Percentiles rank a stretch among this genome's conserved stretches.
These are phyloP conservation scores for Apoderus coryli DNA, from an alignment of 2,888 invertebrate genomes.

Conservation along the genomic window DNA sequence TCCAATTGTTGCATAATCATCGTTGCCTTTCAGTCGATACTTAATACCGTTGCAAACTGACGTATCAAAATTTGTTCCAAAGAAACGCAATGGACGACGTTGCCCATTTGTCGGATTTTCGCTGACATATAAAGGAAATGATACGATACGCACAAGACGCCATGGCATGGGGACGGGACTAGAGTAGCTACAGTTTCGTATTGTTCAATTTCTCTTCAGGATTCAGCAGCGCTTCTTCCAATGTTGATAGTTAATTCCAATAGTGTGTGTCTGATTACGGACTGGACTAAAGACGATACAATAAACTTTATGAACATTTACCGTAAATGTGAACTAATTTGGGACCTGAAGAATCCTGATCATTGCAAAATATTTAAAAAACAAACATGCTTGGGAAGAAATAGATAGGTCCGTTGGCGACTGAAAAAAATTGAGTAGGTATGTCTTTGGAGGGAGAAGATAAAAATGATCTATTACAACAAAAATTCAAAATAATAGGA, in stretches of 20 bases:
- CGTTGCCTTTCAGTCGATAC: constrained; percentile 2
- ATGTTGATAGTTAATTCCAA: background rate
- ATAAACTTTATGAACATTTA: constrained; percentile 2
- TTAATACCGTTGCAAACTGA: background rate
- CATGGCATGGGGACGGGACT: background rate
- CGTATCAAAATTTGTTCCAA: constrained; percentile 6
- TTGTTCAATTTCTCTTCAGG: background rate
- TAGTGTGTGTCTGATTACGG: constrained; percentile 1
- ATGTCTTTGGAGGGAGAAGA: background rate
- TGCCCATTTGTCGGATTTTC: constrained; percentile 6
- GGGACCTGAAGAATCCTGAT: constrained; percentile 2
- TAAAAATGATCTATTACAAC: no score
- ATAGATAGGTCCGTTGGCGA: constrained; percentile 3
- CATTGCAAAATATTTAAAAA: background rate
- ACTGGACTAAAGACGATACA: constrained; percentile 1
- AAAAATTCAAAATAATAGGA: no score
- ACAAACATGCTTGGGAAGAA: constrained; percentile 2
- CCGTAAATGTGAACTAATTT: constrained; percentile 3
- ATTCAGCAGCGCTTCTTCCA: no score
- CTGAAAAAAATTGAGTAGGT: constrained; percentile 2
- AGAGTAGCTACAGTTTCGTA: background rate
- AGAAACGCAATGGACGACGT: constrained; percentile 4
- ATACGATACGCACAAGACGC: constrained; percentile 6
- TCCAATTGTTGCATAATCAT: constrained; percentile 1
- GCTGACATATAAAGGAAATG: constrained; percentile 6